phyloP scores from a whole-genome alignment of 2,113 vertebrate species.

The Lipotes vexillifer region DNA sequence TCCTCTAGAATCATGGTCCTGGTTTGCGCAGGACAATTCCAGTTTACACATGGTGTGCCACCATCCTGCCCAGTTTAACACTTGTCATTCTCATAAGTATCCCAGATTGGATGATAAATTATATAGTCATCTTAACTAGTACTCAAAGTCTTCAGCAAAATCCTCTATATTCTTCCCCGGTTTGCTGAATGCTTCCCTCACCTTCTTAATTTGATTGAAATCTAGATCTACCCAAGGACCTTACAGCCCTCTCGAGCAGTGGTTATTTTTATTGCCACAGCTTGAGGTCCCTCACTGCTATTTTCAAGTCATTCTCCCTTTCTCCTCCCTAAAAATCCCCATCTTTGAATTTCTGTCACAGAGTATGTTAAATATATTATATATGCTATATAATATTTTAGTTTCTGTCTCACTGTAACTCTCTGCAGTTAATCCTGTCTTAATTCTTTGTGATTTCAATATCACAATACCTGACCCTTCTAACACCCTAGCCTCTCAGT shows the following conservation, averaged over 20 bases:
- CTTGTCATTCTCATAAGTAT: background rate
- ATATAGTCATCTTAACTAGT: background rate
- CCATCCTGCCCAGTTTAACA: background rate
- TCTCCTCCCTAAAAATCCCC: background rate
- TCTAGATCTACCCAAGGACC: background rate
- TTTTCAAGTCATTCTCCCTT: background rate
- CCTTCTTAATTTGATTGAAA: conserved; percentile 28
- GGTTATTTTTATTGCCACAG: background rate
- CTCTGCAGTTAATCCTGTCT: background rate
- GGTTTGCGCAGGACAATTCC: background rate
- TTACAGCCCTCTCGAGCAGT: background rate
- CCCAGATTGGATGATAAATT: background rate
- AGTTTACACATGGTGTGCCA: background rate
- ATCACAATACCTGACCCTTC: background rate
- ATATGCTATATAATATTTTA: background rate
- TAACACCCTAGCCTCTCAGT: background rate
- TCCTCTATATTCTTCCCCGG: background rate
- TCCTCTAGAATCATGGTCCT: background rate
- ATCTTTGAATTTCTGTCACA: background rate
- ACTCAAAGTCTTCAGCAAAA: background rate
- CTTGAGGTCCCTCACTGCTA: background rate
- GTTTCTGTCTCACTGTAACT: background rate
- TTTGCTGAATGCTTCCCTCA: background rate
- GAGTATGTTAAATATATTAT: background rate
- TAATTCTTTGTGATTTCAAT: background rate